These are phyloP conservation scores for Lasioglossum lativentre DNA, from an alignment of 2,888 invertebrate species.

Conservation along the genomic window DNA sequence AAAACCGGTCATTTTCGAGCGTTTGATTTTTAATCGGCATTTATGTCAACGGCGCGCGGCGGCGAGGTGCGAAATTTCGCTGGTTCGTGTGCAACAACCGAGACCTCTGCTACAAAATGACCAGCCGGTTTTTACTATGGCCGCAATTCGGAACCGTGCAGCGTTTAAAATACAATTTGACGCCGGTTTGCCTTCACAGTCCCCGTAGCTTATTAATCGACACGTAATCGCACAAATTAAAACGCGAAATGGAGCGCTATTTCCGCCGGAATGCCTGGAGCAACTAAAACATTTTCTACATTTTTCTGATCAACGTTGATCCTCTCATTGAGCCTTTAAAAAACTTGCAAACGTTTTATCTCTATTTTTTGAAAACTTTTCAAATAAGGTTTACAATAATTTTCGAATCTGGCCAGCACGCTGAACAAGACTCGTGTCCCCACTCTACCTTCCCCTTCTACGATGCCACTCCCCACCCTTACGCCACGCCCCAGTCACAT, in stretches of 20 bases:
- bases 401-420: no score
- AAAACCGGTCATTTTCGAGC: no score
- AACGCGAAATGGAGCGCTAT: background rate
- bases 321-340: no score
- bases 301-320: no score
- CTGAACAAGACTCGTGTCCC: no score
- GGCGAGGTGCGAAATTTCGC: background rate
- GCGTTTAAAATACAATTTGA: background rate
- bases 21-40: background rate
- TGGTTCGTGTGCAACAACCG: background rate
- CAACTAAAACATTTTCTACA: background rate
- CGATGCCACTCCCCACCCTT: no score
- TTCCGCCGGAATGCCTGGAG: background rate
- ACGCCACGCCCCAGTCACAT: no score
- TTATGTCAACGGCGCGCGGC: background rate
- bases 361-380: no score
- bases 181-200: background rate
- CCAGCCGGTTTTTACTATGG: background rate
- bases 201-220: background rate
- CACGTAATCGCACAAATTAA: background rate
- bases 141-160: background rate
- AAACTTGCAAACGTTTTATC: no score
- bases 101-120: background rate
- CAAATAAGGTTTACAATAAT: no score
- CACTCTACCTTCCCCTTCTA: no score